Conservation (phyloP, 2,113 vertebrate species). For the Muntiacus muntjak region DNA sequence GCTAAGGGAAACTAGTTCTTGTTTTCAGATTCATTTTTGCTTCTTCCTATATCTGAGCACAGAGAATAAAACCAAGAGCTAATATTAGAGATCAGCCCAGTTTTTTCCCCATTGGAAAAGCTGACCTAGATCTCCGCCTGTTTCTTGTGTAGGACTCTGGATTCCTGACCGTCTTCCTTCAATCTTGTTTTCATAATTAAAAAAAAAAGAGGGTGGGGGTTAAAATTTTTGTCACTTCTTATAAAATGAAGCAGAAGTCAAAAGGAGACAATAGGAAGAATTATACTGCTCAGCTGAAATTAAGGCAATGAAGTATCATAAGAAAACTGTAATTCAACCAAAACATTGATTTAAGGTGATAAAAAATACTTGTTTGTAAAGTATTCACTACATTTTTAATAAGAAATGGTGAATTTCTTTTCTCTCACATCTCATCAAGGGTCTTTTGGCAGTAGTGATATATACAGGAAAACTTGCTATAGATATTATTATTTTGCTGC, state of each 20-base stretch:
- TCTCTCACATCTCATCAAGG: not conserved
- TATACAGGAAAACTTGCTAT: not conserved
- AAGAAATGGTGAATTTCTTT: not conserved
- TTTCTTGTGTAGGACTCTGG: not conserved
- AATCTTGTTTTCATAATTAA: not conserved
- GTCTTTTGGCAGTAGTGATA: not conserved
- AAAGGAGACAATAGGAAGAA: not conserved
- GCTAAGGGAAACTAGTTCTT: not conserved
- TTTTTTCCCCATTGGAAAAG: not conserved
- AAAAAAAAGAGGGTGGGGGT: not conserved
- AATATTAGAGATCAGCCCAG: not conserved
- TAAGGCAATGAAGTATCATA: not conserved
- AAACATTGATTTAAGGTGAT: not conserved
- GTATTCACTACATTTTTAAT: not conserved
- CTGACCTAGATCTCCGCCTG: not conserved
- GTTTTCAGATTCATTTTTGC: not conserved
- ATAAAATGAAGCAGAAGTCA: not conserved
- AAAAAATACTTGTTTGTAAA: not conserved
- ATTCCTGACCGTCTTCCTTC: not conserved
- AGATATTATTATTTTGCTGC: not conserved
- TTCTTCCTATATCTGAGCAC: not conserved
- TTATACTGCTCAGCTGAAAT: not conserved
- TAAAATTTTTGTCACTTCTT: not conserved
- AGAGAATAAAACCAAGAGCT: not conserved
- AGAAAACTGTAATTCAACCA: not conserved